Percentiles rank a stretch among this genome's conserved stretches.
Conservation (phyloP, 2,888 invertebrate genomes). For the Mamestra brassicae region DNA sequence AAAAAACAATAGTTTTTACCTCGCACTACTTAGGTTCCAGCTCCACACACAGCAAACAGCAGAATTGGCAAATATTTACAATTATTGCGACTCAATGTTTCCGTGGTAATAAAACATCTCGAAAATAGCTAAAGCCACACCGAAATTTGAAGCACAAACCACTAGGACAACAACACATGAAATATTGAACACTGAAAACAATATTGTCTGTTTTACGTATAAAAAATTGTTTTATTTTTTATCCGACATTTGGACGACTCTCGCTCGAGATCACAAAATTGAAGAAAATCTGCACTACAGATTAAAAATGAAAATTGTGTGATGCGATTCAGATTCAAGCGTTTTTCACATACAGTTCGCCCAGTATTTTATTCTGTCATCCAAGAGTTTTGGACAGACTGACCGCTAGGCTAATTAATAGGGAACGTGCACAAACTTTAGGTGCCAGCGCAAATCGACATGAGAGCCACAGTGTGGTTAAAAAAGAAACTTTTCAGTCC, state of each 20-base stretch:
- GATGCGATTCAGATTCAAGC: not conserved
- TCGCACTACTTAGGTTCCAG: conserved; percentile 52
- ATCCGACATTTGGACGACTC: conserved; percentile 54
- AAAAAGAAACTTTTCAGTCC: no score
- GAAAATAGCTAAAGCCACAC: conserved; percentile 64
- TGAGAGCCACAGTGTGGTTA: no score
- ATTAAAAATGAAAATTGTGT: conserved; percentile 37
- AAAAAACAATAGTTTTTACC: conserved; percentile 63
- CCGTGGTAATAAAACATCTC: conserved; percentile 72
- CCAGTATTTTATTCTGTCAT: not conserved
- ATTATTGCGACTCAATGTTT: conserved; percentile 66
- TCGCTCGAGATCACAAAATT: conserved; percentile 48
- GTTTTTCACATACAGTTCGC: not conserved
- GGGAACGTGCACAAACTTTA: no score
- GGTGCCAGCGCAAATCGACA: no score
- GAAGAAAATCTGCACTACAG: conserved; percentile 50
- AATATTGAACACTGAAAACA: conserved; percentile 27
- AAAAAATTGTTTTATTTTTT: conserved; percentile 52
- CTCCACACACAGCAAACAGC: conserved; percentile 56
- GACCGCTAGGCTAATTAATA: no score
- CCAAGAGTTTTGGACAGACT: not conserved
- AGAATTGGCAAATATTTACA: conserved; percentile 71
- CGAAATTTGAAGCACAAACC: conserved; percentile 47
- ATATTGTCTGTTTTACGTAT: conserved; percentile 34
- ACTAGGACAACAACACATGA: conserved; percentile 44